Base-by-base conservation (phyloP, 2,113 vertebrate genomes). In the Aythya baeri region DNA sequence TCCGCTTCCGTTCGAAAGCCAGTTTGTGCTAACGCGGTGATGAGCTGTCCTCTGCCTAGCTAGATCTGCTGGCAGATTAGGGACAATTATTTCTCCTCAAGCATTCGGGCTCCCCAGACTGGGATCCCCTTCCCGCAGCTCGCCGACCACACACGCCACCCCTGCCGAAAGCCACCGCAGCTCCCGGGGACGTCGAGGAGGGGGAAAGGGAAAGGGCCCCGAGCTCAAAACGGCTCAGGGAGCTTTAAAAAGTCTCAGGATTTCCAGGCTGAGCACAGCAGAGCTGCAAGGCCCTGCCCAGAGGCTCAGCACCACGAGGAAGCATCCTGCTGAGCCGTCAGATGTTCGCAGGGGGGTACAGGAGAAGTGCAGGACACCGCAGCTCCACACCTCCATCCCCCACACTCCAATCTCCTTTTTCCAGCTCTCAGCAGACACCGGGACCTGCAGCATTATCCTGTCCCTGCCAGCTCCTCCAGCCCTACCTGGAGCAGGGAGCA, bases 31-130 rank as follows among this genome's bases (percentile, higher is more conserved):
- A 96, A 96, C 89, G 38, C 21, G 86, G 93, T 89, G 96, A 96
- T 93, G 93, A 97, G 96, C 96, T 96, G 96, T 89, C 74, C 94
- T 93, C 88, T 70, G 91, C 92, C 46, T 38, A 85, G 83, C 91
- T 50, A 93, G 93, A 94, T 96, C 93, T 73, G 91, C 96, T 92
- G 77, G 87, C 86, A 94, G 93, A 97, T 97, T 95, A 94, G 31
- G 89, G 93, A 72, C 83, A 91, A 96, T 95, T 95, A 91, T 76
- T 94, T 76, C 92, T 91, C 62, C 88, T 96, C 92, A 73, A 95
- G 67, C 65, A 94, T 92, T 91, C 86, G 61, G 63, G 38, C 86
- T 91, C 38, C 38, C 65, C 31, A 83, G 84, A 49, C 72, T 23
- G 82, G 86, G 43, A 67, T 89, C 50, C 0, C 44, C 78, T 80